Percentiles rank a stretch among this genome's conserved stretches.
Conservation (phyloP, 2,888 invertebrate species). For the Palloptera scutellata region DNA sequence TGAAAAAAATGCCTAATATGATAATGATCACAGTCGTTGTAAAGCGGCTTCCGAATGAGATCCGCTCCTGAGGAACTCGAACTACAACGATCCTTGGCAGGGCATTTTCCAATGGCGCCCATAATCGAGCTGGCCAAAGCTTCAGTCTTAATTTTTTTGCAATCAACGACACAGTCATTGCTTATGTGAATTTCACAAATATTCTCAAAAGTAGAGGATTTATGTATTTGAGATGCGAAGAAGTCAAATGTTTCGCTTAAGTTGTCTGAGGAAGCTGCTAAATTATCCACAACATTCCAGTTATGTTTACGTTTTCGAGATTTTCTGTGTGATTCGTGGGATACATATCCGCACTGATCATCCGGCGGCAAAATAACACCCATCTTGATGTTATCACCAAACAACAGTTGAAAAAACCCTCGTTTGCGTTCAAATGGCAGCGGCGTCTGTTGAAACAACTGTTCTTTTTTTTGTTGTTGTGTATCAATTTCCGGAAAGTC, state of each 20-base stretch:
- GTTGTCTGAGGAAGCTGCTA: no score
- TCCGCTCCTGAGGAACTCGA: conserved; percentile 37
- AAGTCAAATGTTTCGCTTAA: no score
- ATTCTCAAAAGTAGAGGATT: background rate
- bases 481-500: conserved; percentile 25
- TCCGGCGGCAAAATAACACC: conserved; percentile 48
- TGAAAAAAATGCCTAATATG: conserved; percentile 63
- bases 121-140: conserved; percentile 58
- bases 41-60: conserved; percentile 41
- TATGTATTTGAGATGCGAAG: background rate
- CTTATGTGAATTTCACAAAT: conserved; percentile 48
- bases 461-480: conserved; percentile 1
- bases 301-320: background rate
- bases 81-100: conserved; percentile 43
- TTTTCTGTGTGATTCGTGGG: conserved; percentile 6
- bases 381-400: conserved; percentile 50
- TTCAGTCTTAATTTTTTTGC: conserved; percentile 56
- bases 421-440: conserved; percentile 22
- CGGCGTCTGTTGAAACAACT: background rate
- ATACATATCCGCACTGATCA: conserved; percentile 2
- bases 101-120: conserved; percentile 59
- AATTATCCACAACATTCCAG: background rate
- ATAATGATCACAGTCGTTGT: conserved; percentile 55
- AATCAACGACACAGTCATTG: conserved; percentile 55
- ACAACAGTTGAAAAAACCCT: conserved; percentile 47